Percentiles rank a stretch among this genome's conserved stretches.
These are phyloP conservation scores for Petaurus breviceps DNA, from an alignment of 2,113 vertebrate species.

Conservation along the genomic window DNA sequence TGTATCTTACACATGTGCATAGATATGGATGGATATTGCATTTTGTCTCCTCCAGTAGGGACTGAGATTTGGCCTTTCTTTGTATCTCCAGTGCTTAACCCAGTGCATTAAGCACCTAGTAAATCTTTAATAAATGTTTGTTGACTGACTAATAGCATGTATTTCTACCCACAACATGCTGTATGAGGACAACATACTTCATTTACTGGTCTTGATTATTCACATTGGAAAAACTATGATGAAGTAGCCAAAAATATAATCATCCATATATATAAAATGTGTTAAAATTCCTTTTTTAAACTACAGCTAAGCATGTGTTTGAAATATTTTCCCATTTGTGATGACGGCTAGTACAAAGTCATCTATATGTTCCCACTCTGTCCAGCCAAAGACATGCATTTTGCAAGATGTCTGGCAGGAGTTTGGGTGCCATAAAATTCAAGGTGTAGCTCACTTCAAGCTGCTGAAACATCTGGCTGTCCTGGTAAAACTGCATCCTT, in stretches of 20 bases:
- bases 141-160: background rate
- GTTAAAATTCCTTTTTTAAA: background rate
- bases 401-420: background rate
- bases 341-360: background rate
- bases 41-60: background rate
- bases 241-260: background rate
- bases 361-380: background rate
- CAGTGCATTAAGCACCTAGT: background rate
- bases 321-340: background rate
- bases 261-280: background rate
- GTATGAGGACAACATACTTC: background rate
- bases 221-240: background rate
- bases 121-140: background rate
- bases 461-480: background rate
- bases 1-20: background rate
- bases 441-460: background rate
- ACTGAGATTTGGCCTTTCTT: too few species aligned
- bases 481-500: background rate
- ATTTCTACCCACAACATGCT: background rate
- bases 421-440: background rate
- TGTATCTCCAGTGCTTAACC: too few species aligned
- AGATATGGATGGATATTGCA: background rate
- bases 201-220: background rate
- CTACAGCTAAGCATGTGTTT: background rate
- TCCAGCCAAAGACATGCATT: background rate